These are phyloP conservation scores for Hylaeus volcanicus DNA, from an alignment of 1,140 invertebrate genomes.

Conservation along the genomic window DNA sequence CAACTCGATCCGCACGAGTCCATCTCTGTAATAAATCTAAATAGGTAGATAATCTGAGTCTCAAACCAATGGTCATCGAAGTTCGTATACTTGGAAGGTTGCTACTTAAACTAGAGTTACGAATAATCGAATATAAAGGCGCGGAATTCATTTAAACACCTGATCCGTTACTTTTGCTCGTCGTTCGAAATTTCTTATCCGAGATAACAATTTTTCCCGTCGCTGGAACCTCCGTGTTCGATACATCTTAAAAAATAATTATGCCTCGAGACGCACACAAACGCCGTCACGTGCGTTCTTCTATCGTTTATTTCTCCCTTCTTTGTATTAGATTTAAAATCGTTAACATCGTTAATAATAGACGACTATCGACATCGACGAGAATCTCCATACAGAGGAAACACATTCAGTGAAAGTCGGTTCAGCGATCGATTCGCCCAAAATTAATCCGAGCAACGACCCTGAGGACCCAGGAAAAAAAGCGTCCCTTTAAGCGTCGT, in stretches of 20 bases:
- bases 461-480: conserved; percentile 6
- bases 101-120: too few relatives aligned
- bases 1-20: too few relatives aligned
- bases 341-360: not conserved
- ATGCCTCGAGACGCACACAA: not conserved
- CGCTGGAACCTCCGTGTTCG: not conserved
- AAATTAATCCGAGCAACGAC: conserved; percentile 26
- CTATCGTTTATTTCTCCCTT: not conserved
- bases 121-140: too few relatives aligned
- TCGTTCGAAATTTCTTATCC: too few relatives aligned
- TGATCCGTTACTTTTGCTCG: too few relatives aligned
- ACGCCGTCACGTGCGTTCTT: not conserved
- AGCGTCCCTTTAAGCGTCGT: conserved; percentile 34
- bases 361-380: not conserved
- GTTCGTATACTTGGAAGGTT: too few relatives aligned
- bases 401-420: conserved; percentile 8
- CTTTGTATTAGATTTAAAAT: not conserved
- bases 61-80: too few relatives aligned
- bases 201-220: too few relatives aligned
- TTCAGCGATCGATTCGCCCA: conserved; percentile 33
- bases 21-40: too few relatives aligned
- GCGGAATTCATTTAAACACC: too few relatives aligned
- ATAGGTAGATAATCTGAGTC: too few relatives aligned
- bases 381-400: not conserved
- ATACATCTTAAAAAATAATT: not conserved